phyloP scores from a whole-genome alignment of 2,888 invertebrate genomes.

The Morpho helenor region DNA sequence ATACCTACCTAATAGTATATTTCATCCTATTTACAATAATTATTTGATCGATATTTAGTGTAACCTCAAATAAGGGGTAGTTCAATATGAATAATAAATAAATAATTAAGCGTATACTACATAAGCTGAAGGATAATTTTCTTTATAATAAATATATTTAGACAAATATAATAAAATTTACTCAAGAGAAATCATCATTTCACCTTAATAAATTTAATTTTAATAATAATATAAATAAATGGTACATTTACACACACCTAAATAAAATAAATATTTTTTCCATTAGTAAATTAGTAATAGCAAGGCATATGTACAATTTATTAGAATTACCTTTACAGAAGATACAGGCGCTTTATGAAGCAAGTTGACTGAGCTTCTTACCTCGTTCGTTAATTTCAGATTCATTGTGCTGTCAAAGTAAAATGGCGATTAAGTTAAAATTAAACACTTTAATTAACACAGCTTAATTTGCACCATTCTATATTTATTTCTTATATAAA shows the following conservation, averaged over 20 bases:
- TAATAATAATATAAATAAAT: too few relatives aligned
- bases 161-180: too few relatives aligned
- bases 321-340: slow-evolving; percentile 53
- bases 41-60: too few relatives aligned
- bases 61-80: too few relatives aligned
- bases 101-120: too few relatives aligned
- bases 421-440: slow-evolving; percentile 27
- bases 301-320: slow-evolving; percentile 13
- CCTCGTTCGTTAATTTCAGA: slow-evolving; percentile 64
- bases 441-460: slow-evolving; percentile 3
- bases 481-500: not conserved
- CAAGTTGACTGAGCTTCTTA: slow-evolving; percentile 45
- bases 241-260: not conserved
- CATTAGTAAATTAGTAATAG: not conserved
- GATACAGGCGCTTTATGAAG: slow-evolving; percentile 48
- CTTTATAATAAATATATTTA: too few relatives aligned
- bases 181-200: too few relatives aligned
- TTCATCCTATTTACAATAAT: too few relatives aligned
- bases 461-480: not conserved
- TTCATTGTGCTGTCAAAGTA: slow-evolving; percentile 54
- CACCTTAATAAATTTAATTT: too few relatives aligned
- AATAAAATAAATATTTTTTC: not conserved
- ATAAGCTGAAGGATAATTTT: too few relatives aligned
- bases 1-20: too few relatives aligned
- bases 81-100: too few relatives aligned